Conservation (phyloP, 2,797 vertebrate species). For the Loris lydekkerianus region DNA sequence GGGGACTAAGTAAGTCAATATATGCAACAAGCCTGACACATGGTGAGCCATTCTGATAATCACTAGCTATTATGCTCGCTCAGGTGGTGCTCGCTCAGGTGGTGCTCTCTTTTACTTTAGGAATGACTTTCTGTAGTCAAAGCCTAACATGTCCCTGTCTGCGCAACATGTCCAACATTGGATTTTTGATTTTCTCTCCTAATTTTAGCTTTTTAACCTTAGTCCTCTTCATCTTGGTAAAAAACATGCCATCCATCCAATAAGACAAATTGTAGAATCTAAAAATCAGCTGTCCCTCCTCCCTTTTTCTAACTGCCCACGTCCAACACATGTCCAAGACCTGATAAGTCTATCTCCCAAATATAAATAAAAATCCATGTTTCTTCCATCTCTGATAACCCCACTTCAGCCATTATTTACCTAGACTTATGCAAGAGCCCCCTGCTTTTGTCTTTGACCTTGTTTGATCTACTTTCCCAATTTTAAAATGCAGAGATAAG, state of each 20-base stretch:
- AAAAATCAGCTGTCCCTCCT: constrained; percentile 12
- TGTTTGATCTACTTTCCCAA: neutral
- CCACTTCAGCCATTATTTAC: neutral
- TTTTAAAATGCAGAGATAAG: neutral
- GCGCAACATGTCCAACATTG: neutral
- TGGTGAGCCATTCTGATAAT: neutral
- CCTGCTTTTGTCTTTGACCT: neutral
- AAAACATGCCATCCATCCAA: neutral
- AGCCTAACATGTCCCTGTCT: neutral
- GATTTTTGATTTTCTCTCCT: neutral
- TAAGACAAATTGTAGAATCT: neutral
- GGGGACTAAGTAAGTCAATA: neutral
- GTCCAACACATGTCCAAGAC: neutral
- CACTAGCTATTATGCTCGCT: neutral
- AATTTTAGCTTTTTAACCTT: neutral
- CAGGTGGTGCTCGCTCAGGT: too few relatives aligned
- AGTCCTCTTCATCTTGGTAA: neutral
- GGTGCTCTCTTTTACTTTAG: neutral
- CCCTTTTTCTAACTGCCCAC: neutral
- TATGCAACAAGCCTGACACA: neutral
- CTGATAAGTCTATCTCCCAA: neutral
- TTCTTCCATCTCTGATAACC: neutral
- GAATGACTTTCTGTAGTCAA: neutral
- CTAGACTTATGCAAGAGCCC: neutral
- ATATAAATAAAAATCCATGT: neutral